phyloP scores from a whole-genome alignment of 2,113 vertebrate genomes.

The Mola mola region DNA sequence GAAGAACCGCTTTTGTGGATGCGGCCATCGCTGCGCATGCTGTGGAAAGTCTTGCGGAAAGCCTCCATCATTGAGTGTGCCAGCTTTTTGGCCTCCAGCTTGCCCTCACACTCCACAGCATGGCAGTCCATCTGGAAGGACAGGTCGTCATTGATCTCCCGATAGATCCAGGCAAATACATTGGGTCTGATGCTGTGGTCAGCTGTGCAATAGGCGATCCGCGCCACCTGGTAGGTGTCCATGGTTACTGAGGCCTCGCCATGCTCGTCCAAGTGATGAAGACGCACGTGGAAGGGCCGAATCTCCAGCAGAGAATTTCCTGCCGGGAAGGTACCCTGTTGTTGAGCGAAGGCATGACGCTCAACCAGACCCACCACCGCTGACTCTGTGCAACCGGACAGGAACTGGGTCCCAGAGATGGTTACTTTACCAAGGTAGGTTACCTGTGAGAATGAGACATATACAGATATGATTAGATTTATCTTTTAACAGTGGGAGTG shows the following conservation, averaged over 20 bases:
- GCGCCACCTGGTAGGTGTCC: conserved; percentile 99
- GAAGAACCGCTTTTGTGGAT: conserved; percentile 94
- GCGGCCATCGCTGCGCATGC: conserved; percentile 96
- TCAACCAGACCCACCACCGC: conserved; percentile 95
- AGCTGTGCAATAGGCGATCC: conserved; percentile 98
- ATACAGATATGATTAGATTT: conserved; percentile 29
- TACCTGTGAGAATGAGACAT: conserved; percentile 82
- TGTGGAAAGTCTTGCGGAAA: conserved; percentile 98
- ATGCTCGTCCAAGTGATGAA: conserved; percentile 92
- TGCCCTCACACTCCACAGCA: conserved; percentile 95
- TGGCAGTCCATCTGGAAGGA: conserved; percentile 99
- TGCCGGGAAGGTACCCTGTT: conserved; percentile 78
- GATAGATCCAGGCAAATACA: conserved; percentile 98
- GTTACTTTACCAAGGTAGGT: conserved; percentile 95
- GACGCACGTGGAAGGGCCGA: conserved; percentile 96
- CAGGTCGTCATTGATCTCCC: conserved; percentile 98
- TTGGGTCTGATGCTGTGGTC: conserved; percentile 94
- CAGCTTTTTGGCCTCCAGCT: conserved; percentile 97
- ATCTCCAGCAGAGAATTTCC: conserved; percentile 92
- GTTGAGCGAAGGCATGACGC: conserved; percentile 78
- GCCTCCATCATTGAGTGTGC: conserved; percentile 99
- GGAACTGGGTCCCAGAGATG: conserved; percentile 92
- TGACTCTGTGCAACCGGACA: conserved; percentile 96
- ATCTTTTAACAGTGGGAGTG: too few species aligned
- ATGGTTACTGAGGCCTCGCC: conserved; percentile 91